phyloP scores from a whole-genome alignment of 2,888 invertebrate species.

The Drosophila melanocephala region DNA sequence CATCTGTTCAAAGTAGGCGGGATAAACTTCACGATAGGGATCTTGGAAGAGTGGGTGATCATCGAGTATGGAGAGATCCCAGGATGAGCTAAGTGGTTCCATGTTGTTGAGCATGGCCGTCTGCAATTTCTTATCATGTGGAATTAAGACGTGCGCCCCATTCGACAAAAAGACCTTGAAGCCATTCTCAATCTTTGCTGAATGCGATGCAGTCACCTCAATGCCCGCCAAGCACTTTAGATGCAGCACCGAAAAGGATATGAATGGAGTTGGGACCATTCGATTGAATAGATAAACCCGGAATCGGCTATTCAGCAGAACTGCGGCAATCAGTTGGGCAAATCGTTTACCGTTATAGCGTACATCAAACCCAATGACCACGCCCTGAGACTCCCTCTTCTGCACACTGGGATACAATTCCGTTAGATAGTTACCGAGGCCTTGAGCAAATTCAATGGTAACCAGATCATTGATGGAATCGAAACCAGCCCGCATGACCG shows the following conservation, averaged over 20 bases:
- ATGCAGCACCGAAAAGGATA: constrained; percentile 93
- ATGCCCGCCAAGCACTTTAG: constrained; percentile 93
- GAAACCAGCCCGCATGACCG: constrained; percentile 97
- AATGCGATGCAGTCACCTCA: constrained; percentile 98
- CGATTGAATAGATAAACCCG: constrained; percentile 93
- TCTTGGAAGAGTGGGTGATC: constrained; percentile 88
- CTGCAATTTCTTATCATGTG: constrained; percentile 95
- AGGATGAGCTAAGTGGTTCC: constrained; percentile 91
- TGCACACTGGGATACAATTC: constrained; percentile 86
- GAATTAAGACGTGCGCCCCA: constrained; percentile 96
- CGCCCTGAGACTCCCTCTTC: constrained; percentile 88
- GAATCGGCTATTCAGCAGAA: constrained; percentile 91
- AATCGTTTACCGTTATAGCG: constrained; percentile 95
- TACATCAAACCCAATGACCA: constrained; percentile 97
- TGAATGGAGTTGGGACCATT: constrained; percentile 96
- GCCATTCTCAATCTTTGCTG: constrained; percentile 97
- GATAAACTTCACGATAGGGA: constrained; percentile 89
- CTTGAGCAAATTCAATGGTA: constrained; percentile 97
- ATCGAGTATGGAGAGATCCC: constrained; percentile 89
- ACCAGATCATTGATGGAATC: constrained; percentile 98
- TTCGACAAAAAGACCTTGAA: constrained; percentile 99
- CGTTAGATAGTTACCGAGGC: constrained; percentile 91
- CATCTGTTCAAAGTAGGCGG: constrained; percentile 89
- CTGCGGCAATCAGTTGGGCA: constrained; percentile 91
- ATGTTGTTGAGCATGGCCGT: constrained; percentile 91